phyloP scores from a whole-genome alignment of 2,113 vertebrate genomes.

The Sinocyclocheilus rhinocerous region DNA sequence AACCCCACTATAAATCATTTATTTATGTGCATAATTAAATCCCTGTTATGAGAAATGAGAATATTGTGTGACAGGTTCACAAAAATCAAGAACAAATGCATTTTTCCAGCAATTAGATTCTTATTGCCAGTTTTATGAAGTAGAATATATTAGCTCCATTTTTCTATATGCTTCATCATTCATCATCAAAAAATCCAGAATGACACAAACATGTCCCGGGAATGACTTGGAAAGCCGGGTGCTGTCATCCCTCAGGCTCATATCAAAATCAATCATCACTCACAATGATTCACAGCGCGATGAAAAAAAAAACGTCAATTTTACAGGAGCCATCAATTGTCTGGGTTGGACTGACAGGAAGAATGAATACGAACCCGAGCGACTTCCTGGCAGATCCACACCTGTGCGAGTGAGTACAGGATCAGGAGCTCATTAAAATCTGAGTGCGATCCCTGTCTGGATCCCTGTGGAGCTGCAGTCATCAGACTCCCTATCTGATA shows the following conservation, averaged over 20 bases:
- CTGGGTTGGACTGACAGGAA: slow-evolving; percentile 62
- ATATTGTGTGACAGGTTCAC: background rate
- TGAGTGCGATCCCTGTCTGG: slow-evolving; percentile 65
- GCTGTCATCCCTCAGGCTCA: slow-evolving; percentile 45
- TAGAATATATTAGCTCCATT: slow-evolving; percentile 10
- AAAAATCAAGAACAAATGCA: slow-evolving; percentile 15
- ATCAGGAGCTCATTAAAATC: slow-evolving; percentile 74
- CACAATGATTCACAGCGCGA: slow-evolving; percentile 31
- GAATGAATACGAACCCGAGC: slow-evolving; percentile 65
- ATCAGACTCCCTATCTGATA: slow-evolving; percentile 70
- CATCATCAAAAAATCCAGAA: slow-evolving; percentile 31
- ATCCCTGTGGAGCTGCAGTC: slow-evolving; percentile 68
- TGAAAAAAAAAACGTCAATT: slow-evolving; percentile 34
- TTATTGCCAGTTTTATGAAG: slow-evolving; percentile 20
- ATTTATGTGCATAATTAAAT: too few species aligned
- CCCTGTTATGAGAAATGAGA: background rate
- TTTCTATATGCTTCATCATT: slow-evolving; percentile 27
- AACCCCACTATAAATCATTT: too few species aligned
- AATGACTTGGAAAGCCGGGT: slow-evolving; percentile 29
- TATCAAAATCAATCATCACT: slow-evolving; percentile 23
- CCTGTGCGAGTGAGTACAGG: slow-evolving; percentile 65
- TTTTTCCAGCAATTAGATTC: slow-evolving; percentile 21
- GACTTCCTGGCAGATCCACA: slow-evolving; percentile 61
- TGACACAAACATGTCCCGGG: slow-evolving; percentile 31
- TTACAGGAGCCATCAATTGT: slow-evolving; percentile 46